phyloP scores from a whole-genome alignment of 2,888 invertebrate species.

The Gonocerus acuteangulatus region DNA sequence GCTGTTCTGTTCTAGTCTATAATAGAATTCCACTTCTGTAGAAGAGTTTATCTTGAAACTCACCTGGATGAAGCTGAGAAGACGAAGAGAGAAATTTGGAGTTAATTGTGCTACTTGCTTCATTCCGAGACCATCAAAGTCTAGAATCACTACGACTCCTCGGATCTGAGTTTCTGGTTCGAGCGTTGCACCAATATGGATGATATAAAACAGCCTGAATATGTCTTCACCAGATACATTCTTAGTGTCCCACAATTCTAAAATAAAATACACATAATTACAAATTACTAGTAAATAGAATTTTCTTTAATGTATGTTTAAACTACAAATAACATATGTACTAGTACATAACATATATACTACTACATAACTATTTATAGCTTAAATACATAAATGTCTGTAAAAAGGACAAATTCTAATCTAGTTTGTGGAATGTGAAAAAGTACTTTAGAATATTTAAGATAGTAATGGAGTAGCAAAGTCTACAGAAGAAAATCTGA shows the following conservation, averaged over 20 bases:
- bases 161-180: conserved; percentile 67
- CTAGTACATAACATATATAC: too few species aligned
- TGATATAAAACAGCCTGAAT: conserved; percentile 69
- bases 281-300: too few species aligned
- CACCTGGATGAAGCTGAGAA: conserved; percentile 68
- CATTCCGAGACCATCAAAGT: conserved; percentile 69
- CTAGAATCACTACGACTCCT: conserved; percentile 74
- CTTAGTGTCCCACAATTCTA: conserved; percentile 67
- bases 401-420: too few species aligned
- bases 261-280: neutral
- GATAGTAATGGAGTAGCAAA: too few species aligned
- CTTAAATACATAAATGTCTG: too few species aligned
- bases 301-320: neutral
- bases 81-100: conserved; percentile 65
- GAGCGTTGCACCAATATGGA: conserved; percentile 68
- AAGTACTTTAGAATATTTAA: too few species aligned
- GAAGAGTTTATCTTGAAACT: too few species aligned
- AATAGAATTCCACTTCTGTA: too few species aligned
- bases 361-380: too few species aligned
- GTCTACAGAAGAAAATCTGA: too few species aligned
- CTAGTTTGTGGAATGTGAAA: too few species aligned
- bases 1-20: too few species aligned
- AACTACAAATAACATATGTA: neutral
- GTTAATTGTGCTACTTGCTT: conserved; percentile 59
- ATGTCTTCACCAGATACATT: conserved; percentile 65